Conservation (phyloP, 2,113 vertebrate species). For the Glaucomys volans region DNA sequence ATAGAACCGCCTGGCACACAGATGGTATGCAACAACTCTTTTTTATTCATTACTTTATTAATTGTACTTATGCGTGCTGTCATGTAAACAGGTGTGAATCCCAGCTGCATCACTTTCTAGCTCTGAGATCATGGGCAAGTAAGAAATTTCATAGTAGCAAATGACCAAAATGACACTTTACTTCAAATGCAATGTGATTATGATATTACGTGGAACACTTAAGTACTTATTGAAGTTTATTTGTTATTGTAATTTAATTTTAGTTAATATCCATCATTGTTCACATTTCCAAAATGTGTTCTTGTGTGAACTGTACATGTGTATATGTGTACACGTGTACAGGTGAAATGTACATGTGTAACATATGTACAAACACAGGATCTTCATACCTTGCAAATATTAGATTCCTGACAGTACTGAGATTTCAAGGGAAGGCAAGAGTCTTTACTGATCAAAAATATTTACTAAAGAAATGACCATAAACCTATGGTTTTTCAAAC, state of each 20-base stretch:
- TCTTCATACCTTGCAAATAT: neutral
- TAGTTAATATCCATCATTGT: neutral
- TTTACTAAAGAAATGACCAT: neutral
- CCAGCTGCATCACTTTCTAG: neutral
- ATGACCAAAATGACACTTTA: neutral
- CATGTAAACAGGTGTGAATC: neutral
- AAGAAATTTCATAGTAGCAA: neutral
- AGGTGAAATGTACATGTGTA: neutral
- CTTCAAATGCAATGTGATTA: neutral
- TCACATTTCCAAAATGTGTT: neutral
- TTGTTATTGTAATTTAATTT: neutral
- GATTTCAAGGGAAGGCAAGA: neutral
- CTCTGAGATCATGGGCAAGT: neutral
- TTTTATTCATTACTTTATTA: conserved; percentile 25
- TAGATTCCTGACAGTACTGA: neutral
- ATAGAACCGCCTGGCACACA: neutral
- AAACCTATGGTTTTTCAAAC: too few relatives aligned
- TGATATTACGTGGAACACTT: neutral
- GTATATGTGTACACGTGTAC: neutral
- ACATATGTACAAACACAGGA: neutral
- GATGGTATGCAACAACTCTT: neutral
- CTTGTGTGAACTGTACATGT: neutral
- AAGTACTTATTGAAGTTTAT: neutral
- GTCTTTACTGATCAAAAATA: neutral
- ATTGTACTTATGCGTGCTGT: neutral